Evolutionary conservation across 2,888 invertebrate species (phyloP).

Genomic region (Linnaemya vulpina): DNA sequence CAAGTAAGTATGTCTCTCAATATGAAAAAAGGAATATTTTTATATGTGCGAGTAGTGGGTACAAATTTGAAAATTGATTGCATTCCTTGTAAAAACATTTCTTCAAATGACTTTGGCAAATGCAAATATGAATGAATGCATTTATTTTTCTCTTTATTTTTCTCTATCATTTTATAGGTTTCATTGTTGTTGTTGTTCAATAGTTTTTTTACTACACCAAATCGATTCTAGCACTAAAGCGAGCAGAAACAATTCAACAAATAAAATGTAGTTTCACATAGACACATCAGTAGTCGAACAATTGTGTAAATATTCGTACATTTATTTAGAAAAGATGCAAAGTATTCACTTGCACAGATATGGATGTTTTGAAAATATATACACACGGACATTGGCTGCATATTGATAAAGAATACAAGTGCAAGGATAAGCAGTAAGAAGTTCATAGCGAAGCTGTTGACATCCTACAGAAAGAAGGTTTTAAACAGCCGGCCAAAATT

Average conservation of each 20-base stretch:
- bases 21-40: conserved; percentile 1
- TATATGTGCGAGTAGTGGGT: conserved; percentile 70
- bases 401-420: conserved; percentile 22
- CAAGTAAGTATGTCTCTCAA: background rate
- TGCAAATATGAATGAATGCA: conserved; percentile 69
- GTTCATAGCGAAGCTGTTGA: background rate
- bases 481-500: background rate
- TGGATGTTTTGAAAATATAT: background rate
- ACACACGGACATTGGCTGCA: too few relatives aligned
- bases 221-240: conserved; percentile 63
- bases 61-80: conserved; percentile 81
- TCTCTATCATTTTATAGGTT: conserved; percentile 7
- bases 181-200: background rate
- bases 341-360: conserved; percentile 16
- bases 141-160: conserved; percentile 14
- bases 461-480: background rate
- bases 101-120: conserved; percentile 71
- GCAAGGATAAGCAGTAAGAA: background rate
- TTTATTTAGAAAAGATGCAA: conserved; percentile 48
- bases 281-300: conserved; percentile 38
- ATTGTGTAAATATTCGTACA: conserved; percentile 45
- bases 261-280: conserved; percentile 60
- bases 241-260: conserved; percentile 66
- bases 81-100: conserved; percentile 78
- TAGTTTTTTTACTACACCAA: conserved; percentile 22